phyloP scores from a whole-genome alignment of 1,140 invertebrate species.

The Drosophila kikkawai region DNA sequence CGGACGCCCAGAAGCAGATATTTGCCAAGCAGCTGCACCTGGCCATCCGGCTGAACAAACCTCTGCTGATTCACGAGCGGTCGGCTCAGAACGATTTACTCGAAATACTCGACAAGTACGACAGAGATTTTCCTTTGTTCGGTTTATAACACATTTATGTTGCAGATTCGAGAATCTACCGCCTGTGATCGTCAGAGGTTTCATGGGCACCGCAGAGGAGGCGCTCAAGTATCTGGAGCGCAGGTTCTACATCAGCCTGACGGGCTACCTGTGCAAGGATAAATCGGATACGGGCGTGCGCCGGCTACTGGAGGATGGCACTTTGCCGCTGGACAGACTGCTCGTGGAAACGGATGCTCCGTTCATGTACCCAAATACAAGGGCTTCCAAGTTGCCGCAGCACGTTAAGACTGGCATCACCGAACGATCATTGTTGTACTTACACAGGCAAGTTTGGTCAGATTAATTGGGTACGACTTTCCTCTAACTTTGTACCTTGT shows the following conservation, averaged over 20 bases:
- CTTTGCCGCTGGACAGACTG: conserved; percentile 93
- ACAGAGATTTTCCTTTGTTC: not conserved
- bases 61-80: conserved; percentile 96
- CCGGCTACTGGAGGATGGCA: conserved; percentile 91
- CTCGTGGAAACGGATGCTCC: conserved; percentile 97
- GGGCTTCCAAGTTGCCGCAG: conserved; percentile 95
- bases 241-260: conserved; percentile 95
- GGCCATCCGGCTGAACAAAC: conserved; percentile 94
- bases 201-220: conserved; percentile 94
- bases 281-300: conserved; percentile 96
- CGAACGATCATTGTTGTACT: conserved; percentile 88
- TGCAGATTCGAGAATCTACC: conserved; percentile 88
- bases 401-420: conserved; percentile 95
- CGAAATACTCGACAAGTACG: conserved; percentile 86
- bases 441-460: conserved; percentile 70
- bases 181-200: conserved; percentile 95
- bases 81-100: conserved; percentile 94
- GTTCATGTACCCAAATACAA: conserved; percentile 98
- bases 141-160: not conserved
- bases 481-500: conserved; percentile 60
- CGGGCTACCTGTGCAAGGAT: conserved; percentile 89
- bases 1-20: conserved; percentile 92
- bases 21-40: conserved; percentile 96
- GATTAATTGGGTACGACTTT: not conserved
- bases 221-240: conserved; percentile 94